Evolutionary conservation across 2,797 vertebrate species (phyloP).

Genomic region (Phyllotis vaccarum): DNA sequence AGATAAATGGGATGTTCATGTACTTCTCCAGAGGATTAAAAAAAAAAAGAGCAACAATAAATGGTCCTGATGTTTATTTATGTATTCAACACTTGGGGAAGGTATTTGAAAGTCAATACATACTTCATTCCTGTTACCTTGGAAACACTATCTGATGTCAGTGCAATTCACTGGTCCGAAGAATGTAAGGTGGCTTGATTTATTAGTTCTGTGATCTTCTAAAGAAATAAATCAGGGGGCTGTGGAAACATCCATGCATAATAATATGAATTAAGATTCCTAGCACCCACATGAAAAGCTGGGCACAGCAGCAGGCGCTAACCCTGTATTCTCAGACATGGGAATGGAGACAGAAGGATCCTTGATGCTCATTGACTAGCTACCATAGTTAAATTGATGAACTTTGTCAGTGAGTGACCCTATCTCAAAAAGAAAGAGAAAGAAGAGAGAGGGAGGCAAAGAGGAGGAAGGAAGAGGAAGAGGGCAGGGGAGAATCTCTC

Average conservation of each 20-base stretch:
- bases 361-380: not conserved
- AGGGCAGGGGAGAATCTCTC: not conserved
- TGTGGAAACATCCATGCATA: not conserved
- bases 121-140: not conserved
- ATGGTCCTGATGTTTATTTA: conserved; percentile 49
- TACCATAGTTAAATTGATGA: not conserved
- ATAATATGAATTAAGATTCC: not conserved
- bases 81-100: conserved; percentile 19
- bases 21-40: conserved; percentile 24
- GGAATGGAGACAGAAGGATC: not conserved
- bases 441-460: not conserved
- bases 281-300: not conserved
- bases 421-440: not conserved
- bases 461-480: not conserved
- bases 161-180: not conserved
- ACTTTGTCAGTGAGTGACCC: not conserved
- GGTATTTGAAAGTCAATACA: not conserved
- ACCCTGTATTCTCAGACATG: not conserved
- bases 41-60: not conserved
- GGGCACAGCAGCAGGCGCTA: not conserved
- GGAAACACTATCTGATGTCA: conserved; percentile 26
- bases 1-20: not conserved
- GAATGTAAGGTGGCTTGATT: not conserved
- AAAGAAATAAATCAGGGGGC: conserved; percentile 3
- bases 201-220: conserved; percentile 26